Base-by-base conservation (phyloP, 2,888 invertebrate genomes). In the Nipponacmea schrenckii region DNA sequence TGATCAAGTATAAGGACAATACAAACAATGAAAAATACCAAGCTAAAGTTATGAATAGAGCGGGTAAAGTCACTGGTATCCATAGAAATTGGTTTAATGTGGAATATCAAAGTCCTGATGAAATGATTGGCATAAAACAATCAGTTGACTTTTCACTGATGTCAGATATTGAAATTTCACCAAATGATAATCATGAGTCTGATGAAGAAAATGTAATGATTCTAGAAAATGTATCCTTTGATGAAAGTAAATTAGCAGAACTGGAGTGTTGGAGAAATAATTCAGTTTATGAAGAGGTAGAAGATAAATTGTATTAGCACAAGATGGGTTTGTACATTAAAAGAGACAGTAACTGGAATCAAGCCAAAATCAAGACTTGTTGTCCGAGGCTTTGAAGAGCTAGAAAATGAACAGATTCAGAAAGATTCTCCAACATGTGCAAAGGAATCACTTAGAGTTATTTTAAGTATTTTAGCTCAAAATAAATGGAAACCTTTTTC, bases 341-440 rank as follows among this genome's bases (percentile, higher is more conserved):
- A 69, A 27, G 65, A 64, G 26, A 69, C 20, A 24, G 10, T 17
- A 12, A 64, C 15, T 48, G 48, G 46, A 10, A 64, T 65, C 45
- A 50, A 44, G 17, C 44, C 64, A 12, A 69, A 69, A 31, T 65
- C 65, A 45, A 31, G 69, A 26, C 68, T 69, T 31, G 67, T 70
- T 27, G 70, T 67, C 0, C 20, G 70, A 31, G 70, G 70, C 4
- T 70, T 70, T 70, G 70, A 70, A 56, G 70, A 70, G 17, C 20
- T 56, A 56, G 56, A 56, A 56, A 24, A 56, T 56, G 56, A 56
- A 20, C n/a, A 24, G 8, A 14, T 56, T 56, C 56, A 56, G 20
- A 56, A 67, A 50, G 71, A 71, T 63, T 71, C 63, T 0, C 71
- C 71, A 20, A 62, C 71, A 39, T 62, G 62, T 39, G 62, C 67